A percentile compares a stretch with the other conserved stretches of the same genome.
Conservation (phyloP, 92 coral and sea anemone genomes). For the Porites divaricata region DNA sequence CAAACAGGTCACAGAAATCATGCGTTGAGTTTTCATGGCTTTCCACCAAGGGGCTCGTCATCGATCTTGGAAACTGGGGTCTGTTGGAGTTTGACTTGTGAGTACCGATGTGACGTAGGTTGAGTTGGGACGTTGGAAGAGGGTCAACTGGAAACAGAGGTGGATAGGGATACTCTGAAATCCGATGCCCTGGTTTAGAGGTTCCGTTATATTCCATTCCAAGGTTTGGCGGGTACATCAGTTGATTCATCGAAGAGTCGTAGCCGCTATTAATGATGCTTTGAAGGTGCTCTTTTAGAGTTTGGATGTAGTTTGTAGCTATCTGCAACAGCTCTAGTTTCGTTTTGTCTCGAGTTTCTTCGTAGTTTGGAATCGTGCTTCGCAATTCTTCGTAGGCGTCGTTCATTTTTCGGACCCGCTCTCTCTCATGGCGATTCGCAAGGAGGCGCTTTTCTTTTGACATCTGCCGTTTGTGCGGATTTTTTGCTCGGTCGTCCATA, state of each 20-base stretch:
- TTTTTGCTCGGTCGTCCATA: constrained; percentile 17
- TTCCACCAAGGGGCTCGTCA: neutral
- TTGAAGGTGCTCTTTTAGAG: constrained; percentile 33
- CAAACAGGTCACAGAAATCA: constrained; percentile 29
- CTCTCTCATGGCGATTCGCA: constrained; percentile 68
- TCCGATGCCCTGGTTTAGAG: neutral
- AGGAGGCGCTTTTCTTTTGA: constrained; percentile 51
- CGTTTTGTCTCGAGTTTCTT: constrained; percentile 54
- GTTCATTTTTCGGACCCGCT: constrained; percentile 70
- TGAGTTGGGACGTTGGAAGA: constrained; percentile 17
- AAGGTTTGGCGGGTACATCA: constrained; percentile 4
- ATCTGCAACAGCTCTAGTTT: constrained; percentile 59
- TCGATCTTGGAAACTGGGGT: constrained; percentile 3
- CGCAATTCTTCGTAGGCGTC: constrained; percentile 66
- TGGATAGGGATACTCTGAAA: constrained; percentile 14
- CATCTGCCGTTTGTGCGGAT: constrained; percentile 31
- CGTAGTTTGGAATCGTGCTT: constrained; percentile 55
- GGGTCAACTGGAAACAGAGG: constrained; percentile 23
- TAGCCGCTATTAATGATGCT: constrained; percentile 9
- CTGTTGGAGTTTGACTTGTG: neutral
- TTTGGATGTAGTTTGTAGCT: constrained; percentile 67
- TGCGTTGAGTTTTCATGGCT: constrained; percentile 2
- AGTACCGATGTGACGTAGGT: constrained; percentile 7
- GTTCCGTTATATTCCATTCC: constrained; percentile 19
- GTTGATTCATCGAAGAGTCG: neutral